Base-by-base conservation (phyloP, 1,140 invertebrate genomes). In the Cheumatopsyche charites region DNA sequence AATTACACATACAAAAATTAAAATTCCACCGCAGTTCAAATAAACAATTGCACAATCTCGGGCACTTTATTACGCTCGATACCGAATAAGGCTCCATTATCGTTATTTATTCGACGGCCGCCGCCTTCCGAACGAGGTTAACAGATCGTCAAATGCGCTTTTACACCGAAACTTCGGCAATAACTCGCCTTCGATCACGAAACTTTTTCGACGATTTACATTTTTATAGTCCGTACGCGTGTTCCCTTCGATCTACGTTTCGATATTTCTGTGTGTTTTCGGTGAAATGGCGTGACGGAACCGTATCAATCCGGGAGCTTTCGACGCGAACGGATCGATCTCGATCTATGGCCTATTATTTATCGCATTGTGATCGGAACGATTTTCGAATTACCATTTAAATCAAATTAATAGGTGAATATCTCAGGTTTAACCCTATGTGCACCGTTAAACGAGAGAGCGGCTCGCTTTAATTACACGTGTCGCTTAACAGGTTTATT, bases 391-490 rank as follows among this genome's bases (percentile, higher is more conserved):
- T 74, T 74, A 74, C 62, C 73, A 74, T 74, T 74, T 74, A 74
- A 74, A 70, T 74, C 73, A 74, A 74, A 74, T 71, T 74, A 74
- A 74, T 67, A 62, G 68, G 49, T 67, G 61, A 70, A 67, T 74
- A 74, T 70, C 69, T 74, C 66, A 69, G 55, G 62, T 67, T 74
- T 45, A 19, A 47, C 68, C 19, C 15, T 67, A 13, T 62, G 43
- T 47, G 11, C 17, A 23, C n/a, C 29, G 67, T 66, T 73, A 66
- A 65, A 65, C 36, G 17, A 67, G n/a, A n/a, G n/a, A 11, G 19
- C 55, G 23, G 7, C 36, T n/a, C 26, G 62, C 21, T 58, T 63
- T 63, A 62, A 62, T 62, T 62, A 25, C 58, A 21, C 58, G 58
- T 25, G 58, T 62, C 13, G 58, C 47, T 47, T 26, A 62, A 62